Percentiles rank a stretch among this genome's conserved stretches.
phyloP scores from a whole-genome alignment of 2,797 vertebrate species.

The Leptodactylus fallax region DNA sequence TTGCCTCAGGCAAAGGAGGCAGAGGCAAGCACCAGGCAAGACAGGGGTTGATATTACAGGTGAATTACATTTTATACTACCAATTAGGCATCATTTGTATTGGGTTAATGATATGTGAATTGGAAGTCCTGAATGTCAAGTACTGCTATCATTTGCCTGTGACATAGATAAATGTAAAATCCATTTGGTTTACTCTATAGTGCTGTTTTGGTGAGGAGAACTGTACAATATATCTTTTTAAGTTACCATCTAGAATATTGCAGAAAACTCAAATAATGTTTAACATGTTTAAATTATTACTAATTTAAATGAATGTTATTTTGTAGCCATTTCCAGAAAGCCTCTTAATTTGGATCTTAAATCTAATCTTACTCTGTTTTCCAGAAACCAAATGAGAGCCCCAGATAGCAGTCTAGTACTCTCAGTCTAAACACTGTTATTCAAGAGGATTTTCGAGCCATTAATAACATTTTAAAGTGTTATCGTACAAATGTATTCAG shows the following conservation, averaged over 20 bases:
- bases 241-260: background rate
- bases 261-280: no score
- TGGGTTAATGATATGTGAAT: conserved; percentile 10
- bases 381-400: background rate
- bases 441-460: conserved; percentile 68
- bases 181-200: background rate
- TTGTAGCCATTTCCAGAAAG: background rate
- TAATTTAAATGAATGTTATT: background rate
- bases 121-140: background rate
- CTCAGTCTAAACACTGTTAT: conserved; percentile 44
- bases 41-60: background rate
- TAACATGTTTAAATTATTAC: background rate
- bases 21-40: background rate
- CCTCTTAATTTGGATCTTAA: conserved; percentile 18
- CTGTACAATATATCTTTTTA: background rate
- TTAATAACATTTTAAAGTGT: conserved; percentile 71
- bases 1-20: background rate
- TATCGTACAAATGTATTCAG: conserved; percentile 72
- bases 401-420: conserved; percentile 50
- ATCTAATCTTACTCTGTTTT: conserved; percentile 21
- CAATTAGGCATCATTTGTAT: background rate
- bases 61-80: background rate
- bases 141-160: background rate
- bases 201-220: background rate
- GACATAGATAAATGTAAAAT: background rate